These are phyloP conservation scores for Mola mola DNA, from an alignment of 2,113 vertebrate genomes.

Conservation along the genomic window DNA sequence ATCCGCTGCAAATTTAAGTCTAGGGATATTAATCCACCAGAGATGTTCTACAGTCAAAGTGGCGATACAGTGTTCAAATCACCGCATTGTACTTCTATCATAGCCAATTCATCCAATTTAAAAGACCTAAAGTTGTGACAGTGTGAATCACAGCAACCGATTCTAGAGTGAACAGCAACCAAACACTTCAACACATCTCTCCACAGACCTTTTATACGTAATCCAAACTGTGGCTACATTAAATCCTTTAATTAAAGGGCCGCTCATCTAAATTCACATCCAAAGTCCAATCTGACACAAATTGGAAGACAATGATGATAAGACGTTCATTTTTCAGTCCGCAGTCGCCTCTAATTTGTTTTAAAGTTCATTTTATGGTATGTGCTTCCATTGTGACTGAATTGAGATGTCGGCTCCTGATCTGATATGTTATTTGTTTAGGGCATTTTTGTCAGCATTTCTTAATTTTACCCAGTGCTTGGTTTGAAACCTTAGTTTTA, in stretches of 20 bases:
- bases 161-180: too few relatives aligned
- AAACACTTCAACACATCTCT: too few relatives aligned
- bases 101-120: too few relatives aligned
- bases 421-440: background rate
- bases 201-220: conserved; percentile 36
- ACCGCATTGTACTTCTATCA: too few relatives aligned
- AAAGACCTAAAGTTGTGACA: too few relatives aligned
- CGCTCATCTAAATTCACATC: background rate
- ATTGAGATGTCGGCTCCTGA: background rate
- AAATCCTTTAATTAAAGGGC: background rate
- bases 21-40: too few relatives aligned
- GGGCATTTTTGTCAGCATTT: background rate
- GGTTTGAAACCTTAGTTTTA: background rate
- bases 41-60: too few relatives aligned
- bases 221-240: background rate
- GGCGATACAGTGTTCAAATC: too few relatives aligned
- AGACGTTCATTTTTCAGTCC: background rate
- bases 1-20: too few relatives aligned
- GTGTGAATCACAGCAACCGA: too few relatives aligned
- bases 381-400: conserved; percentile 28
- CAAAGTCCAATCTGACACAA: background rate
- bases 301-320: background rate
- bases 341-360: background rate
- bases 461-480: background rate
- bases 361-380: conserved; percentile 19